These are phyloP conservation scores for Knipowitschia caucasica DNA, from an alignment of 2,797 vertebrate species.

Conservation along the genomic window DNA sequence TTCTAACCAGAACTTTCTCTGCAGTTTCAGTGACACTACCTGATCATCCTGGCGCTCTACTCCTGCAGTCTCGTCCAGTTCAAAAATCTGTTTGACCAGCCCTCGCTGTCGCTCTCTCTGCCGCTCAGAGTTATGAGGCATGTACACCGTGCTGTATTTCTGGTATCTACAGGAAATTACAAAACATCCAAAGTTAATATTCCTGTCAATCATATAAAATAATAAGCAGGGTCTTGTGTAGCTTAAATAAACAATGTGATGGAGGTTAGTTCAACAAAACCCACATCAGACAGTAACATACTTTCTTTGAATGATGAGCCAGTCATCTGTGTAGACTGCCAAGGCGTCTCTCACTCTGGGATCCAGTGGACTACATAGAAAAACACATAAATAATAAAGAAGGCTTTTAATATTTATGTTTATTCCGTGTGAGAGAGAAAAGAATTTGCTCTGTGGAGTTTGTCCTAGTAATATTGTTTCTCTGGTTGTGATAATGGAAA, in stretches of 20 bases:
- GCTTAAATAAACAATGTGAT: slow-evolving; percentile 29
- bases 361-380: slow-evolving; percentile 79
- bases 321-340: slow-evolving; percentile 88
- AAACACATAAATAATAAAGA: slow-evolving; percentile 62
- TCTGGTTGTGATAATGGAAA: slow-evolving; percentile 25
- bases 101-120: slow-evolving; percentile 84
- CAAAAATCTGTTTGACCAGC: slow-evolving; percentile 84
- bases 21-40: slow-evolving; percentile 53
- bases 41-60: slow-evolving; percentile 82
- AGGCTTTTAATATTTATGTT: slow-evolving; percentile 56
- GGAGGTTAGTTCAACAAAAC: slow-evolving; percentile 24
- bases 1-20: not conserved
- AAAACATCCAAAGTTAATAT: slow-evolving; percentile 1
- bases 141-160: slow-evolving; percentile 77
- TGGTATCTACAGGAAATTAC: slow-evolving; percentile 75
- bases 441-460: slow-evolving; percentile 43
- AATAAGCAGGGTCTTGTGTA: slow-evolving; percentile 20
- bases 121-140: slow-evolving; percentile 78
- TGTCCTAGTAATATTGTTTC: slow-evolving; percentile 30
- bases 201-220: slow-evolving; percentile 20
- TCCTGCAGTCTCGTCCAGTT: slow-evolving; percentile 76
- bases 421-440: slow-evolving; percentile 29
- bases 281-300: slow-evolving; percentile 60
- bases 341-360: slow-evolving; percentile 84
- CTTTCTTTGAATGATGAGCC: slow-evolving; percentile 88